phyloP scores from a whole-genome alignment of 2,888 invertebrate species.

The Diplolepis rosae region DNA sequence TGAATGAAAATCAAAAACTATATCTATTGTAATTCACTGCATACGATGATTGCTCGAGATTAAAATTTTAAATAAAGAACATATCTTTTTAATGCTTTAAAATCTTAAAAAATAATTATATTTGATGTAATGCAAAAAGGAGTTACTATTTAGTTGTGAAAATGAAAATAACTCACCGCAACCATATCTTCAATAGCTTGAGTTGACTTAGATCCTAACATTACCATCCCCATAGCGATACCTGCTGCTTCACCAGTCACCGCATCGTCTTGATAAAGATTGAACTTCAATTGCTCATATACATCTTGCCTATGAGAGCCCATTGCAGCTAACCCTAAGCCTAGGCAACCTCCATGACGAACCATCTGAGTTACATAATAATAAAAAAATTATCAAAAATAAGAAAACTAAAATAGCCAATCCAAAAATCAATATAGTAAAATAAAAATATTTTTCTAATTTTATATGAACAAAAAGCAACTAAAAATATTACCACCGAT shows the following conservation, averaged over 20 bases:
- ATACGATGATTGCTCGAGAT: too few relatives aligned
- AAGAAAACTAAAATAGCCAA: too few relatives aligned
- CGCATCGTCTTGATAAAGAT: slow-evolving; percentile 98
- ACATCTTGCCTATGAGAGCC: slow-evolving; percentile 96
- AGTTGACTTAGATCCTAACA: slow-evolving; percentile 95
- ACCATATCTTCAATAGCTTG: slow-evolving; percentile 96
- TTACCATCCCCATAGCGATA: slow-evolving; percentile 99
- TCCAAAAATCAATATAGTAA: too few relatives aligned
- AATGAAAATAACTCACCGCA: slow-evolving; percentile 77
- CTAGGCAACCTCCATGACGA: slow-evolving; percentile 97
- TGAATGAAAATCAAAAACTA: neutral
- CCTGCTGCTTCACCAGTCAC: slow-evolving; percentile 99
- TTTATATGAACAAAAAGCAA: too few relatives aligned
- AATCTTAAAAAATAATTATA: neutral
- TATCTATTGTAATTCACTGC: too few relatives aligned
- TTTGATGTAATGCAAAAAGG: neutral
- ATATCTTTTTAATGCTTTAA: too few relatives aligned
- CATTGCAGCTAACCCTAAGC: slow-evolving; percentile 98
- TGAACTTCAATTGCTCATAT: slow-evolving; percentile 97
- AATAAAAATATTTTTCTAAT: too few relatives aligned
- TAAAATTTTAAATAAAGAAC: too few relatives aligned
- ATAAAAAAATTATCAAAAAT: neutral
- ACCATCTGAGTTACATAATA: slow-evolving; percentile 82
- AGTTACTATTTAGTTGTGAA: too few relatives aligned
- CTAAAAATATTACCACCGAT: neutral